Base-by-base conservation (phyloP, 2,113 vertebrate genomes). In the Paramisgurnus dabryanus region DNA sequence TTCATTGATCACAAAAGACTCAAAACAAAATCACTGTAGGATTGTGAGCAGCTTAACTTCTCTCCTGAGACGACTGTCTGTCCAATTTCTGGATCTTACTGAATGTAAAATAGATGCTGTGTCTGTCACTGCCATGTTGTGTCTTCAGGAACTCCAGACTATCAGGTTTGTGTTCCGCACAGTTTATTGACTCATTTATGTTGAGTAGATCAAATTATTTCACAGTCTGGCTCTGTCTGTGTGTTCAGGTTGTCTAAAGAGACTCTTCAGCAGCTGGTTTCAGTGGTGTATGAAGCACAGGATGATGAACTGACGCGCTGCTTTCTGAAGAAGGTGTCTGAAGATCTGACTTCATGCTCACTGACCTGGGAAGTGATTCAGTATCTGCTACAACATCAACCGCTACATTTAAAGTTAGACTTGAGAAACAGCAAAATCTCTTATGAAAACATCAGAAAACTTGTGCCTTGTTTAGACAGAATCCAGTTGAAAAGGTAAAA, bases 81-180 rank as follows among this genome's bases (percentile, higher is more conserved):
- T 80, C 6, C 77, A 78, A 43, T 74, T 61, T 67, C 47, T 85
- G 67, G 81, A 85, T 60, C 69, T 85, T 39, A 81, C 74, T 15
- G 34, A 67, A n/a, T 81, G 53, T 58, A 49, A 41, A 7, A 55
- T 78, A 22, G 60, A 84, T 2, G 9, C 61, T 73, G 72, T 61
- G 10, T 70, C 63, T 60, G 39, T 85, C 64, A 75, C 60, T 6
- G 8, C 39, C 4, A 63, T 85, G 11, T 50, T 82, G 22, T 34
- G 27, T 85, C 81, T 77, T 60, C 75, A 81, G 11, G 49, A 13
- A 5, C n/a, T 40, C 4, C 39, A 70, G 9, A 67, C 18, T 5
- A 58, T 87, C 67, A 87, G 67, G 81, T 85, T 4, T 55, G 68
- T 80, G 17, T 74, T 39, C 7, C 60, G n/a, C 10, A 13, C 0